Conservation (phyloP, 1,140 invertebrate species). For the Sminthurinus signatus region DNA sequence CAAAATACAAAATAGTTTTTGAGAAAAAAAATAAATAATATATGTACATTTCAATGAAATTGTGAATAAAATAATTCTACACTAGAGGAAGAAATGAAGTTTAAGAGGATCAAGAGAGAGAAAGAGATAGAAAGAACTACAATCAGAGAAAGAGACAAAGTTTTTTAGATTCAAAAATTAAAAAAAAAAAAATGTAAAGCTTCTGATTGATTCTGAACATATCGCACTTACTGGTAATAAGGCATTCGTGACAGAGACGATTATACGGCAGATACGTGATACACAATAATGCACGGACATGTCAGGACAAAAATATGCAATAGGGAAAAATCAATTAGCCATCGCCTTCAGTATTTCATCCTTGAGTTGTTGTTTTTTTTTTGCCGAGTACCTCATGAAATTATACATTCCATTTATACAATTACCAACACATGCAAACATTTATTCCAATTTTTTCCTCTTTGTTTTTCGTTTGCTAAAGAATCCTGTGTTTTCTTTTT, state of each 20-base stretch:
- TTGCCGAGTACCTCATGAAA: neutral
- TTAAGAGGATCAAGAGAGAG: neutral
- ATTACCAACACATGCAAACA: too few species aligned
- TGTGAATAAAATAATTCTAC: neutral
- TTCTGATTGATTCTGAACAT: constrained; percentile 29
- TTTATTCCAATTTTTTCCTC: too few species aligned
- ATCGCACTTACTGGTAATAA: constrained; percentile 29
- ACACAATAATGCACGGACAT: constrained; percentile 28
- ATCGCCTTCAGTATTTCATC: constrained; percentile 13
- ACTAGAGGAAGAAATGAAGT: neutral
- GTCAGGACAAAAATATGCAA: constrained; percentile 32
- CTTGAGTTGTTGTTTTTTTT: constrained; percentile 2
- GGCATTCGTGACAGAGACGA: constrained; percentile 25
- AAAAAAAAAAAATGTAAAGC: constrained; percentile 3
- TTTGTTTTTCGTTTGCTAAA: too few species aligned
- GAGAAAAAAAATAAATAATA: neutral
- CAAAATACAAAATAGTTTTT: neutral
- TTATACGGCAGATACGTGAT: constrained; percentile 30
- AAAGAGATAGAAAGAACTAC: neutral
- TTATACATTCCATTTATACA: too few species aligned
- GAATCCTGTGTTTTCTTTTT: too few species aligned
- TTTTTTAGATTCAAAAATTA: too few species aligned
- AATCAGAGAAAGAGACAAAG: neutral
- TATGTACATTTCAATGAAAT: neutral
- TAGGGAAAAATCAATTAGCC: constrained; percentile 32